Evolutionary conservation across 2,888 invertebrate species (phyloP).

Genomic region (Stenodera caucasica): DNA sequence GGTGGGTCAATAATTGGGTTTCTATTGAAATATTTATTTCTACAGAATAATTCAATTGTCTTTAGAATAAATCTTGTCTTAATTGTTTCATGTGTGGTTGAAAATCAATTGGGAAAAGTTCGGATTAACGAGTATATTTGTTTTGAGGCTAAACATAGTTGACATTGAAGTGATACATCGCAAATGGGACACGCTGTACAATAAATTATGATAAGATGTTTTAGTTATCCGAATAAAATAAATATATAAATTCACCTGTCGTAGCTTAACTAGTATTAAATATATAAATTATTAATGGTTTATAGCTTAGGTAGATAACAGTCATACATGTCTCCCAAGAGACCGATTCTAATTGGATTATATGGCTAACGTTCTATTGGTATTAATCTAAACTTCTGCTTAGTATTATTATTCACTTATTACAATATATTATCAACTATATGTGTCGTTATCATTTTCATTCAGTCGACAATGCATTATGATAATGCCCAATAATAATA

Average conservation of each 20-base stretch:
- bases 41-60: too few relatives aligned
- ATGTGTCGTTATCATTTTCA: slow-evolving; percentile 21
- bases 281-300: slow-evolving; percentile 53
- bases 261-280: slow-evolving; percentile 42
- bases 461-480: slow-evolving; percentile 13
- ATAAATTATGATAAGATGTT: neutral
- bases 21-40: too few relatives aligned
- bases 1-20: too few relatives aligned
- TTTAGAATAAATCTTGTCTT: too few relatives aligned
- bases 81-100: too few relatives aligned
- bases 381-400: slow-evolving; percentile 27
- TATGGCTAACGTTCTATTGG: slow-evolving; percentile 38
- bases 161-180: too few relatives aligned
- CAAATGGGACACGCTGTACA: too few relatives aligned
- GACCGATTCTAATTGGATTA: slow-evolving; percentile 54
- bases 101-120: too few relatives aligned
- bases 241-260: slow-evolving; percentile 24
- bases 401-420: slow-evolving; percentile 28
- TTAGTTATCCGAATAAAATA: neutral
- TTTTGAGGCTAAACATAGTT: too few relatives aligned
- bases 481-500: too few relatives aligned
- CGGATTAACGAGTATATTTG: too few relatives aligned
- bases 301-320: slow-evolving; percentile 52
- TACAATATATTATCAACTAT: slow-evolving; percentile 23
- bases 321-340: slow-evolving; percentile 50